Base-by-base conservation (phyloP, 2,888 invertebrate genomes). In the Mallateleia sp. region DNA sequence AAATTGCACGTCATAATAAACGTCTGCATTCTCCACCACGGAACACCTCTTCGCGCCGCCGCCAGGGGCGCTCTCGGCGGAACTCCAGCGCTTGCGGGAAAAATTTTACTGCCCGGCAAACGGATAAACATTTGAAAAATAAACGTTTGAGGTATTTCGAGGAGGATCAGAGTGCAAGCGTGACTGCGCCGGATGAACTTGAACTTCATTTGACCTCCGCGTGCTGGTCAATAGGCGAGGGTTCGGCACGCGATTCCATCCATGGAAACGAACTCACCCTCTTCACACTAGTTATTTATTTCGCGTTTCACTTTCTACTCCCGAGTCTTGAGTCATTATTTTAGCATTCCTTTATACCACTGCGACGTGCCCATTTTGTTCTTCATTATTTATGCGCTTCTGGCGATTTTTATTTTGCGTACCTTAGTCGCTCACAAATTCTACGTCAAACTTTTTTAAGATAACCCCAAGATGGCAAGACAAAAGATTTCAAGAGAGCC, bases 131-230 rank as follows among this genome's bases (percentile, higher is more conserved):
- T 56, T 85, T 85, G 67, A 75, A 81, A 67, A 79, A 89, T 79
- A 72, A 69, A 15, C 42, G 58, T 84, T 87, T 74, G 69, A 88
- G 81, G 81, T 82, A 89, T 88, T 88, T 88, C 78, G 81, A 81
- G 45, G 62, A 78, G 83, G 88, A 78, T 89, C 85, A 85, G 72
- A 89, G 89, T 84, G 85, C 88, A 79, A 85, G 74, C 86, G 88
- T 85, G 85, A 88, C 85, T 88, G 71, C 74, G 71, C 58, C 69
- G 84, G 86, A 80, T 80, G 88, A 83, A 84, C 88, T 88, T 88
- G 88, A 88, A 88, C 88, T 86, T 64, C 45, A 78, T 66, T 52
- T 83, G 74, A 79, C 83, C 83, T 79, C 78, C 58, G 71, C 15
- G 66, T 71, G 74, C 64, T 54, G 77, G 45, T 81, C 81, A 80